Evolutionary conservation across 2,888 invertebrate species (phyloP), one percentile per base, ranked within the genome.

Genomic region (Caenorhabditis sp.): DNA sequence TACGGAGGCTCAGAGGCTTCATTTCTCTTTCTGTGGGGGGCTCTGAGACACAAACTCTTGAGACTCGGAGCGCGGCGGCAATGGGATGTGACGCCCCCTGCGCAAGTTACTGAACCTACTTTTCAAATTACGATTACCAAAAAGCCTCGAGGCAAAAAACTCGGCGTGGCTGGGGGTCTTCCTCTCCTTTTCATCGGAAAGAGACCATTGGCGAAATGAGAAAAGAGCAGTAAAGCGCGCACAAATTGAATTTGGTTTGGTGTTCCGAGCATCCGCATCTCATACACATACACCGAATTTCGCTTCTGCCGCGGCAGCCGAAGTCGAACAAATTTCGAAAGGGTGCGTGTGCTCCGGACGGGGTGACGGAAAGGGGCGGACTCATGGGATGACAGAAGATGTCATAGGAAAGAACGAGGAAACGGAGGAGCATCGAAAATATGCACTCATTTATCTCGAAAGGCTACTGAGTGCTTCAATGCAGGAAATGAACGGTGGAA

Each of bases 221-320:
- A 70, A 77, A 69, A 77, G 77, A 77, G 79, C 79, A 69, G 79
- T 69, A 70, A 70, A 70, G 79, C 70, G 70, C 63, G 63, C 70
- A 63, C 79, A 79, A 79, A 79, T 79, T 79, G 79, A 70, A 70
- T 79, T 79, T 79, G 70, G 79, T 49, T 44, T 69, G 70, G 63
- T 70, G 79, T 79, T 79, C 79, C 61, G 70, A 79, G 79, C 79
- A 79, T 79, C 77, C 77, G 77, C 77, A 77, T 77, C 69, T 69
- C 76, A 77, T 68, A 76, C 64, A 35, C 69, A 77, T 70, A 69
- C 64, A 70, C 64, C 70, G 77, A 76, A 64, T 75, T 75, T 47
- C 35, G 64, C 72, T 59, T 58, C 26, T 61, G 59, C 61, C 63
- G 19, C 14, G 22, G 59, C 35, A 61, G 22, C 26, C n/a, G 31